Evolutionary conservation across 30 jellyfish, hydroid and myxozoan species (phyloP).

Genomic region (Turritopsis dohrnii): DNA sequence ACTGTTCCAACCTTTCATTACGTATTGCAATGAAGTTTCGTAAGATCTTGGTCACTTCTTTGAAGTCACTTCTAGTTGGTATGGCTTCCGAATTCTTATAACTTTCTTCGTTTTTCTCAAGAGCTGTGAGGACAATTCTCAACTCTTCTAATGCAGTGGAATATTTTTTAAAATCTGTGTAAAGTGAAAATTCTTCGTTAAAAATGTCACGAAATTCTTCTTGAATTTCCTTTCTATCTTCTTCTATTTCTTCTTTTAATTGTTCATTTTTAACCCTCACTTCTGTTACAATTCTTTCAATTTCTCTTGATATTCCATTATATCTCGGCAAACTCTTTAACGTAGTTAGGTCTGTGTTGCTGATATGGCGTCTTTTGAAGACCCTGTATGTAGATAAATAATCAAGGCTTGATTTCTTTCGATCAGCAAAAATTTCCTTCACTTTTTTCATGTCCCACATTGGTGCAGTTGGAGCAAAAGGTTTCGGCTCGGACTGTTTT

Average conservation of each 20-base stretch:
- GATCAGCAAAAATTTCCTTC: background rate
- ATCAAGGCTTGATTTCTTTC: background rate
- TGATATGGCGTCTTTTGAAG: background rate
- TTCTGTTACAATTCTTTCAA: background rate
- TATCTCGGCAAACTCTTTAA: background rate
- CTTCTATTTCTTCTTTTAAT: background rate
- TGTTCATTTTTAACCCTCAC: background rate
- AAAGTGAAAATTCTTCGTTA: background rate
- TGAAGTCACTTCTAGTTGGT: background rate
- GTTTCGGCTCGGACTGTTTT: background rate
- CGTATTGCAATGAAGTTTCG: background rate
- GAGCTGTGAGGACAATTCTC: background rate
- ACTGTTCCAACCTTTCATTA: background rate
- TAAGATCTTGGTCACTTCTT: background rate
- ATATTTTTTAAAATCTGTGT: background rate
- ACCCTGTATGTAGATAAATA: background rate
- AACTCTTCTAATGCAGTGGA: background rate
- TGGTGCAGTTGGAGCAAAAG: background rate
- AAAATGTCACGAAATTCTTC: background rate
- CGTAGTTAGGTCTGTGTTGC: background rate
- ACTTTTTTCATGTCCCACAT: background rate
- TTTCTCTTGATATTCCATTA: background rate
- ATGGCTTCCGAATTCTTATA: background rate
- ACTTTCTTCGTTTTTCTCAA: background rate
- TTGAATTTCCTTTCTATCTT: background rate